Evolutionary conservation across 2,888 invertebrate species (phyloP), one percentile per base, ranked within the genome.

Genomic region (Clanis bilineata): DNA sequence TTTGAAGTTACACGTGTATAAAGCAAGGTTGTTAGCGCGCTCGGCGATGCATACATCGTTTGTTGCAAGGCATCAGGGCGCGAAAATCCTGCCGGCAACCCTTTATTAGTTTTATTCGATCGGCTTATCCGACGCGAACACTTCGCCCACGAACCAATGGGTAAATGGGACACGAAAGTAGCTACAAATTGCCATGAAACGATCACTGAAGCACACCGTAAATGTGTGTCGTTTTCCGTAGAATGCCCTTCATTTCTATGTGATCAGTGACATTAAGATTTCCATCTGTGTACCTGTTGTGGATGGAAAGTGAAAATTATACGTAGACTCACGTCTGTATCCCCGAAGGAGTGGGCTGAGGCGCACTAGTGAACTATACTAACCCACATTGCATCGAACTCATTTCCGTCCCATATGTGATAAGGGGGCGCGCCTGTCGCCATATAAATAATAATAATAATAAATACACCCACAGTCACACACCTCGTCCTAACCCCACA

Each of bases 101-200:
- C 62, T 59, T 64, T 70, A 70, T 69, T 72, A 70, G 73, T 74
- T 74, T 71, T 73, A 73, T 68, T 62, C 56, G 56, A 23, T 28
- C 44, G 41, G 71, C 71, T 78, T 78, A 77, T 78, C 75, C 67
- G 63, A 21, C 55, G 39, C 32, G 36, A 59, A 44, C 59, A 59
- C 36, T 25, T 51, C 51, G 44, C 21, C 36, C 41, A 58, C 68
- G 68, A 64, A 59, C 67, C 71, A 67, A 55, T 74, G 72, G 59
- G 44, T 65, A 76, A 69, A 67, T 75, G 64, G 72, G 64, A 68
- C 76, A 69, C 64, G 58, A 60, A 67, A 68, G 68, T 72, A 51
- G 63, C 59, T 61, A 59, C 60, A 64, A 64, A 65, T 64, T 60
- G 56, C 28, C 58, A 54, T 58, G 22, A 60, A 64, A 64, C 66